phyloP scores from a whole-genome alignment of 2,113 vertebrate species.

The Ifrita kowaldi region DNA sequence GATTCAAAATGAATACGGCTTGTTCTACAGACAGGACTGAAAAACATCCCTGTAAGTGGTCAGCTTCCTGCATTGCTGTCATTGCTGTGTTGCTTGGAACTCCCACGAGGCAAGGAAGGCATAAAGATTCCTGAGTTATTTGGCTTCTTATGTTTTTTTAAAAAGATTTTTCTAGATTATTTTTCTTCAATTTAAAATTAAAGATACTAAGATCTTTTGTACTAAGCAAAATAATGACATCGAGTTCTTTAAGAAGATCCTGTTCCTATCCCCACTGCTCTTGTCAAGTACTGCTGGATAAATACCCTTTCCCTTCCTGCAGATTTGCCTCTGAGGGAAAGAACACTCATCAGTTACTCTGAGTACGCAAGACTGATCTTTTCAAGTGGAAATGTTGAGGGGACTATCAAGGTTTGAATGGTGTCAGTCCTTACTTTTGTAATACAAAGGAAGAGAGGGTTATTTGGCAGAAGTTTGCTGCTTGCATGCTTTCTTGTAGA shows the following conservation, averaged over 20 bases:
- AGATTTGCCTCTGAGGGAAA: neutral
- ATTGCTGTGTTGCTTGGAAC: neutral
- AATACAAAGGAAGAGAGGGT: neutral
- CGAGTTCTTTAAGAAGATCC: neutral
- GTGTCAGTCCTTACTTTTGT: neutral
- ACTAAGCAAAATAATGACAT: neutral
- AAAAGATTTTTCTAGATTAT: neutral
- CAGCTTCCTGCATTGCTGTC: neutral
- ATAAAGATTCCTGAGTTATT: neutral
- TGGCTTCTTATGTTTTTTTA: neutral
- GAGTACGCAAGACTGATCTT: neutral
- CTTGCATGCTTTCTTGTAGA: neutral
- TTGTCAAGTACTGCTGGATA: neutral
- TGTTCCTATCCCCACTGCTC: neutral
- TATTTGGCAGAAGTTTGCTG: neutral
- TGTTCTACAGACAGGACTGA: neutral
- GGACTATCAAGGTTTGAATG: accelerated
- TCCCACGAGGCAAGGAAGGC: neutral
- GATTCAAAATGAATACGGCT: neutral
- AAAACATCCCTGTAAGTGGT: neutral
- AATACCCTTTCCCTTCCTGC: neutral
- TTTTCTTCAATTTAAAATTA: neutral
- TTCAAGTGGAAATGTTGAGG: neutral
- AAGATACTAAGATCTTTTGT: neutral
- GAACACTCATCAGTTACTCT: neutral